Evolutionary conservation across 2,797 vertebrate species (phyloP).

Genomic region (Monodelphis domestica): DNA sequence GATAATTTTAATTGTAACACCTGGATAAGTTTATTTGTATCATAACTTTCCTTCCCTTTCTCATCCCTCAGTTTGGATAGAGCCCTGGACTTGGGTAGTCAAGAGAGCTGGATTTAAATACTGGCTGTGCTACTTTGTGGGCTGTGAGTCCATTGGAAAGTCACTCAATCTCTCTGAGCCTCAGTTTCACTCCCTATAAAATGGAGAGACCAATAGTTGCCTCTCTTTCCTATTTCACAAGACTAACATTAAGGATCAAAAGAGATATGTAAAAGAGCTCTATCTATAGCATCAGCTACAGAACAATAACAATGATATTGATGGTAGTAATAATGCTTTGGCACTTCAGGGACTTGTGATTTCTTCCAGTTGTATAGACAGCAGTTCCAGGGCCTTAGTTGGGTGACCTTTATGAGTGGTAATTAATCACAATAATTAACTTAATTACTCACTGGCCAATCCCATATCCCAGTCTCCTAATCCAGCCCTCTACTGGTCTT

Average conservation of each 20-base stretch:
- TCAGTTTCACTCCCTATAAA: neutral
- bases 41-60: neutral
- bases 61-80: neutral
- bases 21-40: neutral
- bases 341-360: neutral
- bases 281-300: neutral
- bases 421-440: too few species aligned
- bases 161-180: neutral
- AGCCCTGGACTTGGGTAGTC: neutral
- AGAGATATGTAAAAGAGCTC: neutral
- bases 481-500: neutral
- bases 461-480: neutral
- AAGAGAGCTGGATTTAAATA: neutral
- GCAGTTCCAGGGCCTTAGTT: neutral
- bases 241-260: neutral
- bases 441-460: too few species aligned
- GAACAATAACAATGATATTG: neutral
- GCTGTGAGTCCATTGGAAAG: neutral
- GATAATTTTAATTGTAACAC: too few species aligned
- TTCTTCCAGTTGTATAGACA: neutral
- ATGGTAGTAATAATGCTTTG: neutral
- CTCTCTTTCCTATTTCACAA: neutral
- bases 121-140: neutral
- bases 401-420: neutral
- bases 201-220: neutral